Base-by-base conservation (phyloP, 2,113 vertebrate genomes). In the Physeter macrocephalus region DNA sequence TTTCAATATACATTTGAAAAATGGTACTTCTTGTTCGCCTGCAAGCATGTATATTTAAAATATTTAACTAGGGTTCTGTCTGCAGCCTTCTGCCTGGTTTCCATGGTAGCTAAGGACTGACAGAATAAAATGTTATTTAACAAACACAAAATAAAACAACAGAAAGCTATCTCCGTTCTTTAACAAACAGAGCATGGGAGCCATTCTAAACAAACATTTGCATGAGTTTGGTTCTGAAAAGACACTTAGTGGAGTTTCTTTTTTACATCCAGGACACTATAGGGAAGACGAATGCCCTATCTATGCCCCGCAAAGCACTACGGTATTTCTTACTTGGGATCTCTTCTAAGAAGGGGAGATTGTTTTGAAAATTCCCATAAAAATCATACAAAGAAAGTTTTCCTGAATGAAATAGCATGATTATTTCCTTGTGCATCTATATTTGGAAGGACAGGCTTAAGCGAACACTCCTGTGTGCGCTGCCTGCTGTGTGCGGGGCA, bases 21-120 rank as follows among this genome's bases (percentile, higher is more conserved):
- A 80, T 11, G 75, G 72, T 77, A 46, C 94, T 10, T 39, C 95
- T 81, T 92, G 74, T 81, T 87, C 95, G 95, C 75, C 88, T 81
- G 88, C 94, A 96, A 97, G 84, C 97, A 81, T 36, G 95, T 39
- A 66, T 62, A 94, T 96, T 98, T 98, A 96, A 98, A 98, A 96
- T 96, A 96, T 97, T 97, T 98, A 97, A 92, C 74, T 15, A 83
- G 95, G 95, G 84, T 88, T 14, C 88, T 90, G 97, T 97, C 96
- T 97, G 95, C 88, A 96, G 95, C 92, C 72, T 96, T 95, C 96
- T 86, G 71, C 77, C 95, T 95, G 97, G 98, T 99, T 98, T 98
- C 98, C 98, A 99, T 98, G 98, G 98, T n/a, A 99, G 98, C 98
- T 83, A 85, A 17, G 13, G 94, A 97, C 83, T 64, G 96, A 97